Evolutionary conservation across 2,888 invertebrate species (phyloP), one percentile per base, ranked within the genome.

Genomic region (Allophyes oxyacanthae): DNA sequence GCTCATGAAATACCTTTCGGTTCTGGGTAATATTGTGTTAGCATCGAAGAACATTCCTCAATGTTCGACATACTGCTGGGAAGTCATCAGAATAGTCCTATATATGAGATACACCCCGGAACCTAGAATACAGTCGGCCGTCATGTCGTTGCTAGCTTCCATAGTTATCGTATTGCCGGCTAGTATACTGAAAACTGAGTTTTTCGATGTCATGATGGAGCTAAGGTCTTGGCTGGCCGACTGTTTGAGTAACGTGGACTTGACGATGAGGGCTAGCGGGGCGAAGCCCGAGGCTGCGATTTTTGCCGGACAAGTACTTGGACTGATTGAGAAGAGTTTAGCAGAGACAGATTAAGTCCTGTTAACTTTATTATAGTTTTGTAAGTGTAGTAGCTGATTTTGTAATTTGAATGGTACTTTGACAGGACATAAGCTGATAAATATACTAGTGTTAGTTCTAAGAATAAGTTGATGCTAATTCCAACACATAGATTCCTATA

Each of bases 31-130:
- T 15, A 89, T 98, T 0, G 92, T 97, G 74, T 86, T 95, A 45
- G 95, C 96, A 0, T 94, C 97, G 0, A 95, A 96, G 66, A 97
- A 98, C 84, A 96, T 96, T 68, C 90, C 95, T 0, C 88, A 95
- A 32, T 94, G 95, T 8, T 85, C 95, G 0, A 94, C 95, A 62
- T 97, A 98, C 90, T 96, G 96, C 0, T 95, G 95, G 61, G 97
- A 97, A 77, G 90, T 97, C 0, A 89, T 97, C 0, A 95, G 96
- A 65, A 93, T 97, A 61, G 94, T 95, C 9, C 94, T 96, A 85
- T 95, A 95, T 51, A 87, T 97, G 71, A 91, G 96, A 36, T 96
- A 95, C 75, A 96, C 96, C 33, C 87, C 94, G 0, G 96, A 97
- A 52, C 94, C 96, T 0, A 95, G 95, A 71, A 95, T 98, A 0